Evolutionary conservation across 2,797 vertebrate genomes (phyloP).

Genomic region (Danio albolineatus): DNA sequence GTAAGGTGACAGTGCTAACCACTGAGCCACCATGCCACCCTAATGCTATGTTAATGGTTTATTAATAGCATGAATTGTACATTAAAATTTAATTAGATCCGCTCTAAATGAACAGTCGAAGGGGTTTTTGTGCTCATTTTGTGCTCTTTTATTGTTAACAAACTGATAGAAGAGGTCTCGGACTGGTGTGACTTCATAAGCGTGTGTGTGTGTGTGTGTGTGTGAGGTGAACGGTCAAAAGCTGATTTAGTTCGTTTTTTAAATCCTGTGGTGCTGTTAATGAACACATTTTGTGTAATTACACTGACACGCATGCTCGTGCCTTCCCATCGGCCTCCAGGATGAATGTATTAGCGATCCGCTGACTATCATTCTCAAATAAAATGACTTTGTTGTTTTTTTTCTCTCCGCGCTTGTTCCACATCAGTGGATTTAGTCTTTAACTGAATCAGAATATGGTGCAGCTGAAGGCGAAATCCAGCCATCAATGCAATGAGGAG

Average conservation of each 20-base stretch:
- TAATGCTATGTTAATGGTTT: too few species aligned
- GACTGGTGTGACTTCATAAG: background rate
- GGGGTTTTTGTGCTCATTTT: too few species aligned
- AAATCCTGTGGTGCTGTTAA: constrained; percentile 47
- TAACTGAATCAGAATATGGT: constrained; percentile 25
- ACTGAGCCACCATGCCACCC: too few species aligned
- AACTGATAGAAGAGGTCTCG: too few species aligned
- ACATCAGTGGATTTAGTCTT: constrained; percentile 36
- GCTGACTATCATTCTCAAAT: constrained; percentile 39
- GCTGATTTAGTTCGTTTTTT: constrained; percentile 50
- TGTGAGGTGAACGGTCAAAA: constrained; percentile 49
- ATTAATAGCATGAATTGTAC: too few species aligned
- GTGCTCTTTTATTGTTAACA: too few species aligned
- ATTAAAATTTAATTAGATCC: too few species aligned
- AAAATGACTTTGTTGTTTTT: constrained; percentile 10
- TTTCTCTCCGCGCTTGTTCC: constrained; percentile 16
- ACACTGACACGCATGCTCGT: background rate
- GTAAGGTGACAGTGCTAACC: too few species aligned
- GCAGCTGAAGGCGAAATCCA: constrained; percentile 20
- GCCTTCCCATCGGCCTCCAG: constrained; percentile 10
- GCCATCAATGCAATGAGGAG: constrained; percentile 17
- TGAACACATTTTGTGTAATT: constrained; percentile 57
- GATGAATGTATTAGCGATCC: constrained; percentile 54
- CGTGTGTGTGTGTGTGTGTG: background rate
- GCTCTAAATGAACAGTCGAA: too few species aligned